These are phyloP conservation scores for Cryptosula pallasiana DNA, from an alignment of 2,888 invertebrate genomes.

Conservation along the genomic window DNA sequence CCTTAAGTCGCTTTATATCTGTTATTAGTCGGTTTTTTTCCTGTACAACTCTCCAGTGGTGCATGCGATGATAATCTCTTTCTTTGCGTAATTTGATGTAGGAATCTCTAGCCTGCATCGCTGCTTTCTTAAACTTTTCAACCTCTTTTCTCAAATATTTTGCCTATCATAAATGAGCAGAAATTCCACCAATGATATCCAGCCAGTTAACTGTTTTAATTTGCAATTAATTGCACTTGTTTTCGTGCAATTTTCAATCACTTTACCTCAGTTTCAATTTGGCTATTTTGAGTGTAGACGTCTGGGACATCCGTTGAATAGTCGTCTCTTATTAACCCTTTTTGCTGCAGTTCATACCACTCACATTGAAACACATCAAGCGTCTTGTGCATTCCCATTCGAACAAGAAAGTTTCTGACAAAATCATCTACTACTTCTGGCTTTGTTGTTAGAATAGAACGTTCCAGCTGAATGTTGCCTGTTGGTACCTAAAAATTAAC, in stretches of 20 bases:
- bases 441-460: conserved; percentile 29
- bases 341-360: conserved; percentile 53
- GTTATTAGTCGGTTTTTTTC: conserved; percentile 53
- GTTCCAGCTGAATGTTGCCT: conserved; percentile 31
- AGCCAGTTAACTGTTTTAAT: too few species aligned
- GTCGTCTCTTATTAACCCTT: conserved; percentile 43
- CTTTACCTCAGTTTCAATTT: conserved; percentile 46
- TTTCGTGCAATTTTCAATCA: too few species aligned
- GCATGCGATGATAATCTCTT: conserved; percentile 53
- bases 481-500: neutral
- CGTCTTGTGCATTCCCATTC: conserved; percentile 48
- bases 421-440: conserved; percentile 53
- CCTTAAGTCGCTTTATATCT: conserved; percentile 44
- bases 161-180: neutral
- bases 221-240: too few species aligned
- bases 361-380: conserved; percentile 53
- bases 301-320: conserved; percentile 49
- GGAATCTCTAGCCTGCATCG: conserved; percentile 51
- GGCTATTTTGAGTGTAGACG: conserved; percentile 47
- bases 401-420: conserved; percentile 53
- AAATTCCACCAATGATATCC: too few species aligned
- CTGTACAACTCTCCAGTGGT: conserved; percentile 53
- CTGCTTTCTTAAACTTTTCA: conserved; percentile 46
- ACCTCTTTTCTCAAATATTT: conserved; percentile 44
- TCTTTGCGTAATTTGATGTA: conserved; percentile 53